A percentile compares a stretch with the other conserved stretches of the same genome.
Conservation (phyloP, 1,140 invertebrate species). For the Sitophilus oryzae region DNA sequence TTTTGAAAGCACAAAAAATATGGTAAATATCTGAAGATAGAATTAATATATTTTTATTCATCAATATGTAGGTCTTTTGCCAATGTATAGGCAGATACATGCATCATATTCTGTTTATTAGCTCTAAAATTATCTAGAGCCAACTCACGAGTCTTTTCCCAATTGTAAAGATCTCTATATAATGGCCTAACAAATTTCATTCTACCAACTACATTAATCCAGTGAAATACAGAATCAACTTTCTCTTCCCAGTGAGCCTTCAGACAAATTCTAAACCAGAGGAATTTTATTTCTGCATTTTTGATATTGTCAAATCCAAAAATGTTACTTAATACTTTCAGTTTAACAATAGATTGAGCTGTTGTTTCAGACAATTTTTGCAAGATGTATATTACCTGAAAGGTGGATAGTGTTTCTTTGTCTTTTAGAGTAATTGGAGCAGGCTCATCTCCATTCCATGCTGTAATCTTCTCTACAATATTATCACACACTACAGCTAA, state of each 20-base stretch:
- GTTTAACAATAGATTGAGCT: constrained; percentile 43
- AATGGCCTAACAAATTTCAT: constrained; percentile 88
- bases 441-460: constrained; percentile 46
- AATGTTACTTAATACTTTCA: constrained; percentile 56
- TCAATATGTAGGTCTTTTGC: constrained; percentile 69
- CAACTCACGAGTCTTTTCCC: constrained; percentile 60
- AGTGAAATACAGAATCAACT: constrained; percentile 61
- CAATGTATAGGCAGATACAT: constrained; percentile 63
- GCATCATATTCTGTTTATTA: constrained; percentile 76
- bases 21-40: background rate
- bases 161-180: constrained; percentile 78
- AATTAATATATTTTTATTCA: constrained; percentile 2
- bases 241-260: constrained; percentile 62
- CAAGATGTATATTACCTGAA: constrained; percentile 70
- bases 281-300: constrained; percentile 79
- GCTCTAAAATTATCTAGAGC: constrained; percentile 69
- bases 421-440: constrained; percentile 49
- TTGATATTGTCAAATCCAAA: constrained; percentile 63
- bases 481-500: constrained; percentile 59
- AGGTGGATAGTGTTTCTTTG: constrained; percentile 53
- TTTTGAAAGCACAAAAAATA: too few relatives aligned
- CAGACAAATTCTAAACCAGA: constrained; percentile 74
- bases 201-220: constrained; percentile 77
- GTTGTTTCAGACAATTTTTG: constrained; percentile 56
- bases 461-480: constrained; percentile 53